These are phyloP conservation scores for Perizoma flavofasciatum DNA, from an alignment of 2,888 invertebrate genomes.

Conservation along the genomic window DNA sequence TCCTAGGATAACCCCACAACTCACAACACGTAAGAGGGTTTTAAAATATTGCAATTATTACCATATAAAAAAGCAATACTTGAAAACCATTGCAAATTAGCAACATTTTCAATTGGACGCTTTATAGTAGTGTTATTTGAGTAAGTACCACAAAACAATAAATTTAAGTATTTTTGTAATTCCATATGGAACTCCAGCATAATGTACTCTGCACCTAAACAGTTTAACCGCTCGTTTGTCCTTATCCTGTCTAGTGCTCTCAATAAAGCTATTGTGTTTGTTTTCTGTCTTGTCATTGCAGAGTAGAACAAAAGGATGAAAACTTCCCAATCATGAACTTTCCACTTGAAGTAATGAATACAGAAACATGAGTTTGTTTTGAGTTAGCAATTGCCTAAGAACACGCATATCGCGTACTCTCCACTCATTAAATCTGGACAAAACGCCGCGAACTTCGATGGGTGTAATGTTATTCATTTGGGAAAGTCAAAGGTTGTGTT, in stretches of 20 bases:
- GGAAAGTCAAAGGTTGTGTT: slow-evolving; percentile 83
- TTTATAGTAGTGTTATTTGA: too few relatives aligned
- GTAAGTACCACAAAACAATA: too few relatives aligned
- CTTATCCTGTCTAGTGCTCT: not conserved
- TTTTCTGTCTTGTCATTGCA: slow-evolving; percentile 2
- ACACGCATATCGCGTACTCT: slow-evolving; percentile 64
- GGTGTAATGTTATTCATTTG: slow-evolving; percentile 83
- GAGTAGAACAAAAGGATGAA: slow-evolving; percentile 41
- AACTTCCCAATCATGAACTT: slow-evolving; percentile 52
- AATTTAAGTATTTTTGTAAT: too few relatives aligned
- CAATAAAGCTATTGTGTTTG: not conserved
- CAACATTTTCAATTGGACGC: too few relatives aligned
- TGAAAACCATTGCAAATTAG: too few relatives aligned
- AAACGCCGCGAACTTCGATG: slow-evolving; percentile 74
- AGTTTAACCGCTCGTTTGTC: not conserved
- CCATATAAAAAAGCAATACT: too few relatives aligned
- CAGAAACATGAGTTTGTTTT: slow-evolving; percentile 64
- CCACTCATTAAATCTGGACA: slow-evolving; percentile 77
- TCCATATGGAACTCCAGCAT: too few relatives aligned
- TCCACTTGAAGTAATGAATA: slow-evolving; percentile 65
- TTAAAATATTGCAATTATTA: too few relatives aligned
- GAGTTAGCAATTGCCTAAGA: slow-evolving; percentile 64
- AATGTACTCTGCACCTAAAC: not conserved
- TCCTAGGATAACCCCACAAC: too few relatives aligned
- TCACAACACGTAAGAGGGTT: too few relatives aligned